A percentile compares a stretch with the other conserved stretches of the same genome.
These are phyloP conservation scores for Sinocyclocheilus anophthalmus DNA, from an alignment of 2,113 vertebrate species.

Conservation along the genomic window DNA sequence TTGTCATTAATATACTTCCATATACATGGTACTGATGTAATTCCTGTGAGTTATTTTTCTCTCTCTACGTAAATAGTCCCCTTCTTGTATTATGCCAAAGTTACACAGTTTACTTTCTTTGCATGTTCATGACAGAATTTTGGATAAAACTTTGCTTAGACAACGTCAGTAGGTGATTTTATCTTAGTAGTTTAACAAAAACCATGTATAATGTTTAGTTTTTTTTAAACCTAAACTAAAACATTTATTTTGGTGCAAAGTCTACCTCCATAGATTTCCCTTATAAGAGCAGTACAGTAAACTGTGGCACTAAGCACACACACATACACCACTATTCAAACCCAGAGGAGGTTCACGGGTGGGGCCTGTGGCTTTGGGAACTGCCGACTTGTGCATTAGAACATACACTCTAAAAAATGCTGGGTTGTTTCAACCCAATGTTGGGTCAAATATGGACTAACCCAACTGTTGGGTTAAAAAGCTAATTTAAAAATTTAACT, in stretches of 20 bases:
- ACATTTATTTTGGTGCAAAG: not conserved
- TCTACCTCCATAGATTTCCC: not conserved
- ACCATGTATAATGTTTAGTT: not conserved
- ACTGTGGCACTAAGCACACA: constrained; percentile 2
- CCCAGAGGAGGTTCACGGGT: constrained; percentile 33
- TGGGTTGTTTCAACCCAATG: too few relatives aligned
- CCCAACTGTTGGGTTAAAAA: too few relatives aligned
- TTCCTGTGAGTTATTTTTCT: not conserved
- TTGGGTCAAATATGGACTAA: too few relatives aligned
- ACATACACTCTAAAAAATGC: too few relatives aligned
- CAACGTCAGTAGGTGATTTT: not conserved
- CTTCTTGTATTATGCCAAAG: not conserved
- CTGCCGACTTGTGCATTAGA: constrained; percentile 9
- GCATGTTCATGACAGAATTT: not conserved
- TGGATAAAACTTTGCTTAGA: not conserved
- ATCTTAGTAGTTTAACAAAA: not conserved
- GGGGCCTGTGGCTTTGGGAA: constrained; percentile 40
- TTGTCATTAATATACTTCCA: not conserved
- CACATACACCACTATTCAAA: not conserved
- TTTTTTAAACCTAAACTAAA: not conserved
- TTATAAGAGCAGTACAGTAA: not conserved
- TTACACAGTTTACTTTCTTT: not conserved
- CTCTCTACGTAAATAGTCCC: not conserved
- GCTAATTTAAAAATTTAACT: too few relatives aligned
- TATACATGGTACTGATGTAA: not conserved